These are phyloP conservation scores for Ciconia stormi DNA, from an alignment of 2,113 vertebrate genomes.

Conservation along the genomic window DNA sequence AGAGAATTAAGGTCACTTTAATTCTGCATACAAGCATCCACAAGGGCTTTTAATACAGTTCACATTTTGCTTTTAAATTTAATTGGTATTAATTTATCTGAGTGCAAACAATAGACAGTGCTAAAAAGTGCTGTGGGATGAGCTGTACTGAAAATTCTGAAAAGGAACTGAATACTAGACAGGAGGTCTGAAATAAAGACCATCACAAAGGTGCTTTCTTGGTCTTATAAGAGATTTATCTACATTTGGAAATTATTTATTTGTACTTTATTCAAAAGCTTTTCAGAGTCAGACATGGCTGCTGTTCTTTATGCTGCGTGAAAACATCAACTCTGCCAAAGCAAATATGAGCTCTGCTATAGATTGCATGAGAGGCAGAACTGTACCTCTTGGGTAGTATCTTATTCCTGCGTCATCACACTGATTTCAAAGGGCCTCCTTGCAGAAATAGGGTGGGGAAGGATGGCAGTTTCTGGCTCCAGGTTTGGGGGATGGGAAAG, in stretches of 20 bases:
- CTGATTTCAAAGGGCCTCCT: background rate
- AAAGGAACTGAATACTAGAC: background rate
- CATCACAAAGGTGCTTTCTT: background rate
- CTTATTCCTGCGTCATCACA: background rate
- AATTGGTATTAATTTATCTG: background rate
- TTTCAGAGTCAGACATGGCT: background rate
- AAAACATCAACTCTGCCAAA: background rate
- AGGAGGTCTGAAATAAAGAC: background rate
- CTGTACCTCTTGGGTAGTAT: background rate
- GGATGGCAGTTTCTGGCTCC: slow-evolving; percentile 49
- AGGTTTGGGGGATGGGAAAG: slow-evolving; percentile 15
- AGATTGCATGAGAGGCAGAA: background rate
- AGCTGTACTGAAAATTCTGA: background rate
- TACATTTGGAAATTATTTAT: background rate
- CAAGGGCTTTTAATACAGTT: background rate
- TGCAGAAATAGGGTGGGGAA: slow-evolving; percentile 42
- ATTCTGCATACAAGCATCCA: background rate
- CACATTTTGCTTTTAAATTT: background rate
- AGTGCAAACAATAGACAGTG: background rate
- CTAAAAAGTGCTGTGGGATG: background rate
- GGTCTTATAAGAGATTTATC: background rate
- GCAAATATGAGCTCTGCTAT: background rate
- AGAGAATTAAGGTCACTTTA: background rate
- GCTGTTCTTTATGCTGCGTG: background rate
- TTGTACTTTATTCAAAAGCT: background rate